Percentiles rank a stretch among this genome's conserved stretches.
These are phyloP conservation scores for Papilio demoleus DNA, from an alignment of 2,888 invertebrate genomes.

Conservation along the genomic window DNA sequence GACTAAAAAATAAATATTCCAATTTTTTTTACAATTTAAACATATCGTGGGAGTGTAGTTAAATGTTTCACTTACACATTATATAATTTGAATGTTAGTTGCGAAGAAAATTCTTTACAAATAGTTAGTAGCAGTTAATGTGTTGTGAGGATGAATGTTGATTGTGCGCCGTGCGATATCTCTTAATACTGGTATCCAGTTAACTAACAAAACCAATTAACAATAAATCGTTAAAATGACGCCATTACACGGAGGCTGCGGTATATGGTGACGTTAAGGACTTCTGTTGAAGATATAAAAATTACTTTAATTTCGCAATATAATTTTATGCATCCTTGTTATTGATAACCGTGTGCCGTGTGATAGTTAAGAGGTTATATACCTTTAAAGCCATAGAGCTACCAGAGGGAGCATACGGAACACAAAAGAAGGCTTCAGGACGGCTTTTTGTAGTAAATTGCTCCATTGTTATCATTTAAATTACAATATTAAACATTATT, in stretches of 20 bases:
- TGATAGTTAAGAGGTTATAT: neutral
- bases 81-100: too few species aligned
- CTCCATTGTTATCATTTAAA: too few species aligned
- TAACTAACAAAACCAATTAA: conserved; percentile 21
- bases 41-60: too few species aligned
- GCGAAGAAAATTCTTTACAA: neutral
- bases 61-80: too few species aligned
- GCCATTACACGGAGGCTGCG: conserved; percentile 16
- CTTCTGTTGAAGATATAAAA: conserved; percentile 5
- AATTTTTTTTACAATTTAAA: too few species aligned
- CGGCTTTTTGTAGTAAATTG: too few species aligned
- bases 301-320: conserved; percentile 20
- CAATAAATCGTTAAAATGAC: conserved; percentile 29
- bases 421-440: too few species aligned
- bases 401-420: too few species aligned
- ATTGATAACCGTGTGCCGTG: neutral
- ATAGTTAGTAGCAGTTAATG: neutral
- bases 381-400: too few species aligned
- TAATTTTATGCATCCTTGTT: neutral
- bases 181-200: conserved; percentile 15
- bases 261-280: conserved; percentile 7
- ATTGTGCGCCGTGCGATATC: conserved; percentile 10
- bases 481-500: too few species aligned
- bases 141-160: neutral
- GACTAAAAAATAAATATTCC: too few species aligned